Base-by-base conservation (phyloP, 1,140 invertebrate species). In the Drosophila subpulchrella region DNA sequence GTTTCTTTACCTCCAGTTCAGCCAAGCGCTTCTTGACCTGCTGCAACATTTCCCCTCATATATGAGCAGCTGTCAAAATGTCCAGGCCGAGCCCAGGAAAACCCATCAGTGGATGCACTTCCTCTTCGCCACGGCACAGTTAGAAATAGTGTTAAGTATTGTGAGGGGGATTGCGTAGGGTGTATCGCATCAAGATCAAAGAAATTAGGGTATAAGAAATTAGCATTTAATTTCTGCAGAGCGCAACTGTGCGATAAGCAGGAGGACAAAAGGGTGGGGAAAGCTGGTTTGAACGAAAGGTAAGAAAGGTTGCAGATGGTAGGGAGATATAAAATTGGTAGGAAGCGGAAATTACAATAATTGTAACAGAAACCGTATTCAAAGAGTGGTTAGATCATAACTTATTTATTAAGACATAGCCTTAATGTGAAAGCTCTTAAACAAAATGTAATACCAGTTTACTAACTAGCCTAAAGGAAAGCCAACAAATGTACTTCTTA, bases 31-130 rank as follows among this genome's bases (percentile, higher is more conserved):
- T 48, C 66, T 55, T 53, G 68, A 72, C 68, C 68, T 72, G 42
- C 66, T 71, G 44, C 44, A 58, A 47, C 51, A 48, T 48, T 41
- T 3, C 27, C 51, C 42, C 65, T 24, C 24, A n/a, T 10, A 39
- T 39, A 71, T 57, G 67, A 48, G 66, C 68, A 71, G 68, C 68
- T 72, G 68, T 72, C 68, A 72, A 72, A 72, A 72, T 72, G 65
- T 71, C 67, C 44, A 66, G 65, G 65, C 47, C 44, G 17, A 4
- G 6, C 20, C 57, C 57, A 27, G 32, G 57, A 24, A 57, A 57
- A 30, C 24, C 46, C 46, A 48, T 27, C 47, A 30, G 27, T 39
- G 36, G 59, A 53, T 54, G 67, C 67, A 70, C 36, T 56, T 68
- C 63, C 67, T 24, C 46, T 2, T n/a, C 41, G 7, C 30, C 20